A percentile compares a stretch with the other conserved stretches of the same genome.
These are phyloP conservation scores for Pomacea maculata DNA, from an alignment of 1,140 invertebrate species.

Conservation along the genomic window DNA sequence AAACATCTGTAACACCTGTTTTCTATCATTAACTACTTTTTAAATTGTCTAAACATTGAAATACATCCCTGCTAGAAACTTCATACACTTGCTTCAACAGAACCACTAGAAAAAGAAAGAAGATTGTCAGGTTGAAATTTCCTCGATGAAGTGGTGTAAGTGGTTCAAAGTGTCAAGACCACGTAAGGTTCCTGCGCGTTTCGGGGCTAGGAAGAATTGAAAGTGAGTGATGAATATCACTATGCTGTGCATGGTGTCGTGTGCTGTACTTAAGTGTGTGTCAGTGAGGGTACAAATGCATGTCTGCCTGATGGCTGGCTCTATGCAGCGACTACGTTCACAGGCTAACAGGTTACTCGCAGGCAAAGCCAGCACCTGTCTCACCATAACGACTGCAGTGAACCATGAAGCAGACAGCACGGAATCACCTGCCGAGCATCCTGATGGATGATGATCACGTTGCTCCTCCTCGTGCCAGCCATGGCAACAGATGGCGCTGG, in stretches of 20 bases:
- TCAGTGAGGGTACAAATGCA: not conserved
- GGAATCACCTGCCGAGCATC: no score
- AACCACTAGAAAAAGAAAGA: not conserved
- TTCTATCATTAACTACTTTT: not conserved
- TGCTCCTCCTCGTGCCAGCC: no score
- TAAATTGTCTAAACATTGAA: not conserved
- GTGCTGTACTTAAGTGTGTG: not conserved
- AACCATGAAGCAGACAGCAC: no score
- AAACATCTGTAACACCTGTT: not conserved
- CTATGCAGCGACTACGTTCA: no score
- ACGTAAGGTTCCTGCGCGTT: not conserved
- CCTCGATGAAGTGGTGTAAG: not conserved
- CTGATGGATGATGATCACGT: no score
- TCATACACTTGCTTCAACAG: no score
- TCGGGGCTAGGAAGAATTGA: not conserved
- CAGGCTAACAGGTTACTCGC: no score
- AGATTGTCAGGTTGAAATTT: not conserved
- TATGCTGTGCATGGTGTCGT: not conserved
- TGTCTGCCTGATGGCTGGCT: not conserved
- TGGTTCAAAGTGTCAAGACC: not conserved
- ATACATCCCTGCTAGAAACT: not conserved
- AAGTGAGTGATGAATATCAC: not conserved
- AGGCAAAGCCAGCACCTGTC: no score
- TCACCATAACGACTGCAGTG: no score
- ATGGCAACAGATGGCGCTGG: no score